Evolutionary conservation across 2,888 invertebrate genomes (phyloP), one percentile per base, ranked within the genome.

Genomic region (Noctua janthina): DNA sequence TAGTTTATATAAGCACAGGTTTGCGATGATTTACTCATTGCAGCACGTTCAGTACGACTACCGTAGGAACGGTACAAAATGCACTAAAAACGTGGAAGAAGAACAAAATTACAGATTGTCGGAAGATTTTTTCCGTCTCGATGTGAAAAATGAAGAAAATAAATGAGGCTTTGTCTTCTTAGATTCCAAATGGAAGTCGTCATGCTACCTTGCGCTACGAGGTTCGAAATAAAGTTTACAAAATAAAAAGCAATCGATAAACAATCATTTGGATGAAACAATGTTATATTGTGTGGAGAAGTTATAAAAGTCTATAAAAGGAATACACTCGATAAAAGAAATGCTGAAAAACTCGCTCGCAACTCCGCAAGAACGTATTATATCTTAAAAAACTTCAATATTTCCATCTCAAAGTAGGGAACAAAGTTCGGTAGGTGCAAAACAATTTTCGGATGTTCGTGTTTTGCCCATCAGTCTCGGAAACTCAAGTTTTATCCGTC

Each of bases 371-470:
- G 51, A 80, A 81, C 56, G 78, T 82, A 81, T 85, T 82, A 82
- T 78, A 74, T 81, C 76, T 71, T 71, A 68, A 77, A 86, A 87
- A 89, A 87, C 83, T 89, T 86, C 64, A 80, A 85, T 84, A 89
- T 89, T 90, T 88, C 82, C 85, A 83, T 83, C 86, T 79, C 82
- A 78, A 87, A 90, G 86, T 78, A 73, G 66, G 74, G 54, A 86
- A 88, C 81, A 84, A 90, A 90, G 85, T 90, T 90, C 20, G 76
- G 88, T 86, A 83, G 88, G 83, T 85, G 89, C 76, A 79, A 88
- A 87, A 88, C 90, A 90, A 88, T 89, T 88, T 90, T 88, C 79
- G 85, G 81, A 82, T 90, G 85, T 86, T 90, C 86, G 84, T 83
- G 76, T 90, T 86, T 85, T 82, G 69, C 83, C 83, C 89, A 85